phyloP scores from a whole-genome alignment of 2,888 invertebrate species.

The Synanthedon vespiformis region DNA sequence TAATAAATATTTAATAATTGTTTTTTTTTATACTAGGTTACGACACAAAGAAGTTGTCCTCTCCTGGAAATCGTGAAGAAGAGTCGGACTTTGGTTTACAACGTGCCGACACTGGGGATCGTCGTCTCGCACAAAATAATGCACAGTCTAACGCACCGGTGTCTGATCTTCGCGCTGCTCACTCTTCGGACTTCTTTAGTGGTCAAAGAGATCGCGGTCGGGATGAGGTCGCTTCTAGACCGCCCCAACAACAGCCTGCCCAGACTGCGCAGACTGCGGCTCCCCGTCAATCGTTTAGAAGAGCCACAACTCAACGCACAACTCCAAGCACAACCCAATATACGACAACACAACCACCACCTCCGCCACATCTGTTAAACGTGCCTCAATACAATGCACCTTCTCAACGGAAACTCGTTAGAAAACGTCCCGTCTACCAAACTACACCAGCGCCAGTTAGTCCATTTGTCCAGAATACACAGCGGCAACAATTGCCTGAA shows the following conservation, averaged over 20 bases:
- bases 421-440: slow-evolving; percentile 49
- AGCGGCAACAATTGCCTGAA: slow-evolving; percentile 4
- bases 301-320: slow-evolving; percentile 50
- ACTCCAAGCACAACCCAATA: slow-evolving; percentile 33
- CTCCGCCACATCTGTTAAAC: slow-evolving; percentile 21
- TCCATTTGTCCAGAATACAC: slow-evolving; percentile 19
- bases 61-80: slow-evolving; percentile 68
- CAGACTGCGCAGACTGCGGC: slow-evolving; percentile 17
- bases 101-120: slow-evolving; percentile 76
- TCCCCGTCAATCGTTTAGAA: slow-evolving; percentile 38
- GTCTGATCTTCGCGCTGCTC: slow-evolving; percentile 77
- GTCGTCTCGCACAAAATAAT: slow-evolving; percentile 44
- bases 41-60: slow-evolving; percentile 73
- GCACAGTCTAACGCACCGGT: slow-evolving; percentile 33
- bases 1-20: too few species aligned
- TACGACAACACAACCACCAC: slow-evolving; percentile 21
- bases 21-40: slow-evolving; percentile 55
- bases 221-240: slow-evolving; percentile 32
- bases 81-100: slow-evolving; percentile 80
- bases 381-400: slow-evolving; percentile 31
- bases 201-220: slow-evolving; percentile 59
- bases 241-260: slow-evolving; percentile 8
- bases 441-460: slow-evolving; percentile 30
- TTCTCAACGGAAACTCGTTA: slow-evolving; percentile 47
- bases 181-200: slow-evolving; percentile 82